These are phyloP conservation scores for Caenorhabditis briggsae DNA, from an alignment of 1,140 invertebrate genomes.

Conservation along the genomic window DNA sequence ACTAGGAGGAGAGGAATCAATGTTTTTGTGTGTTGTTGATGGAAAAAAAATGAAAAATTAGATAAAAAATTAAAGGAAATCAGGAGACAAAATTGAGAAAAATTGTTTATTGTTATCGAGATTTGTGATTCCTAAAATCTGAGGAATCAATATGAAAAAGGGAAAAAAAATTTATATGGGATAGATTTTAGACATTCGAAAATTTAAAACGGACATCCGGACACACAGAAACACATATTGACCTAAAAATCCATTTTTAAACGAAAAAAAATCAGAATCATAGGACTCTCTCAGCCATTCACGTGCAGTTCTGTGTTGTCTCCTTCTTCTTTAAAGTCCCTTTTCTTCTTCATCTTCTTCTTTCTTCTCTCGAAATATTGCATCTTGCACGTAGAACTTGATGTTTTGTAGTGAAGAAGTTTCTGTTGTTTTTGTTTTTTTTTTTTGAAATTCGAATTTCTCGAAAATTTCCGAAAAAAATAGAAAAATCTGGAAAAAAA, in stretches of 20 bases:
- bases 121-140: too few relatives aligned
- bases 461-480: too few relatives aligned
- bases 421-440: too few relatives aligned
- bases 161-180: too few relatives aligned
- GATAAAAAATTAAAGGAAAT: too few relatives aligned
- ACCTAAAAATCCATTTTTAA: neutral
- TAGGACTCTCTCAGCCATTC: neutral
- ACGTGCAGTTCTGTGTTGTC: neutral
- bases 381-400: conserved; percentile 26
- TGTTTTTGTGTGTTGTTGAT: neutral
- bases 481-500: too few relatives aligned
- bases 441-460: too few relatives aligned
- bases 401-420: neutral
- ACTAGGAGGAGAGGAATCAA: neutral
- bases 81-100: too few relatives aligned
- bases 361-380: conserved; percentile 11
- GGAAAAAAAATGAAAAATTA: too few relatives aligned
- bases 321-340: neutral
- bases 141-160: too few relatives aligned
- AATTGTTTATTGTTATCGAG: too few relatives aligned
- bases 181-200: too few relatives aligned
- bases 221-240: neutral
- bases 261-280: neutral
- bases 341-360: neutral
- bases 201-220: neutral